Conservation (phyloP, 2,888 invertebrate species). For the Agrochola lota region DNA sequence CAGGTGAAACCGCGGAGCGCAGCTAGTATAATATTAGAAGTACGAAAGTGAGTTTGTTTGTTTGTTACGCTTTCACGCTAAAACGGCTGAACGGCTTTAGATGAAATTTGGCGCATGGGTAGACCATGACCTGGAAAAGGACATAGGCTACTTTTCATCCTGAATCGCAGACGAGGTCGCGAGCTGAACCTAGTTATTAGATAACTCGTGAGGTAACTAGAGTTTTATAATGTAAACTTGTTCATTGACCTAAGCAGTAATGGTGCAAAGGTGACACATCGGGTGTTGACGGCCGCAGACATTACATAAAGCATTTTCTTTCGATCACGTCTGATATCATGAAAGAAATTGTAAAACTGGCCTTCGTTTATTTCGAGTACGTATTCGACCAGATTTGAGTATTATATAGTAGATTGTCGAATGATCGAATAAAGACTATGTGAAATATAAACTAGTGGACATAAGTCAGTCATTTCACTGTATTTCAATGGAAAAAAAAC, state of each 20-base stretch:
- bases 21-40: too few relatives aligned
- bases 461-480: background rate
- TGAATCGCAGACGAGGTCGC: too few relatives aligned
- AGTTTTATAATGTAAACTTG: conserved; percentile 48
- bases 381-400: background rate
- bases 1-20: too few relatives aligned
- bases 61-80: too few relatives aligned
- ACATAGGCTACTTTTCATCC: too few relatives aligned
- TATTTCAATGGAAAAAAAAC: background rate
- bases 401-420: background rate
- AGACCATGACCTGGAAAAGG: too few relatives aligned
- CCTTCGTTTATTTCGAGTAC: background rate
- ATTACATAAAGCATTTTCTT: conserved; percentile 24
- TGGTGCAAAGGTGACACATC: conserved; percentile 43
- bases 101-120: too few relatives aligned
- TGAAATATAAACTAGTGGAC: background rate
- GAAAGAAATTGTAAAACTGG: background rate
- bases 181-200: background rate
- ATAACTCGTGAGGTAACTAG: conserved; percentile 37
- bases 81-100: too few relatives aligned
- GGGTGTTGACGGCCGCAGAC: conserved; percentile 4
- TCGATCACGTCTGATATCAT: conserved; percentile 10
- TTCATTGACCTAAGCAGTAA: conserved; percentile 59
- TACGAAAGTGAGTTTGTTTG: too few relatives aligned
- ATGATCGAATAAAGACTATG: background rate